Conservation (phyloP, 2,113 vertebrate genomes). For the Bubo blakistoni region DNA sequence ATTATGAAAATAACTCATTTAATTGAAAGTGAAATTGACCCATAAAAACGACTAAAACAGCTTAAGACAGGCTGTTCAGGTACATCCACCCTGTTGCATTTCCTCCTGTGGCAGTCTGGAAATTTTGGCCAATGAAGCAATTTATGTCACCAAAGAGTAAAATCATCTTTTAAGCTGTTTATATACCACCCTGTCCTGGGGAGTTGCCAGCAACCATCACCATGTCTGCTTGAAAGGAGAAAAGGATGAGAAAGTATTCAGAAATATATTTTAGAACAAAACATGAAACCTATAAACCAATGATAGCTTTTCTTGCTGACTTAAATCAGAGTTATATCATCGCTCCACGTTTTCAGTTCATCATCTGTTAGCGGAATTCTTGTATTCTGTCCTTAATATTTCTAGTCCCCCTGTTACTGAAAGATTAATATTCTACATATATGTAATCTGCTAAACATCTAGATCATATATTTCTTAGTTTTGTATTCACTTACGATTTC, state of each 20-base stretch:
- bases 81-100: background rate
- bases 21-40: background rate
- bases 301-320: background rate
- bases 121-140: background rate
- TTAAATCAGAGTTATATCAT: background rate
- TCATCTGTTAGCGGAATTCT: background rate
- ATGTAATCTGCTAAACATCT: background rate
- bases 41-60: background rate
- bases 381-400: background rate
- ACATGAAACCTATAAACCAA: background rate
- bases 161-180: background rate
- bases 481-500: background rate
- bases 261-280: background rate
- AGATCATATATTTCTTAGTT: background rate
- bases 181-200: background rate
- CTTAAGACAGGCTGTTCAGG: background rate
- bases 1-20: background rate
- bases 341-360: background rate
- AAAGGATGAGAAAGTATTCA: background rate
- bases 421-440: background rate
- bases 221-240: background rate
- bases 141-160: background rate
- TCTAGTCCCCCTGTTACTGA: background rate
- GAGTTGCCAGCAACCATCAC: background rate
- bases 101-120: background rate